These are phyloP conservation scores for Cynodonichthys magdalenae DNA, from an alignment of 2,797 vertebrate genomes.

Conservation along the genomic window DNA sequence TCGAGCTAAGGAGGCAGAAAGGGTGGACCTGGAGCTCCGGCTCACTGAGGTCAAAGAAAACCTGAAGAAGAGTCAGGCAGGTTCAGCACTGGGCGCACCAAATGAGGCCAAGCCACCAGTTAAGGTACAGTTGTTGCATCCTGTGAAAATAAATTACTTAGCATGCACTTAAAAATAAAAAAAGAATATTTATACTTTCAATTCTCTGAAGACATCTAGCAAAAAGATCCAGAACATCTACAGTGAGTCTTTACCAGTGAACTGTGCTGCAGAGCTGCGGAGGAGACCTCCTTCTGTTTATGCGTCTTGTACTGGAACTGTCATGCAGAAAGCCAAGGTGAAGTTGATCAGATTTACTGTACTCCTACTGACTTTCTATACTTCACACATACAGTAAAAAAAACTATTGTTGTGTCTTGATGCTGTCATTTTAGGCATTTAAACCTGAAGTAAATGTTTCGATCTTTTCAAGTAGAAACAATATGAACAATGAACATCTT, in stretches of 20 bases:
- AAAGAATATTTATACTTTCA: background rate
- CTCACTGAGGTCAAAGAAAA: constrained; percentile 89
- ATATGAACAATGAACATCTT: too few relatives aligned
- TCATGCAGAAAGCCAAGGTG: constrained; percentile 95
- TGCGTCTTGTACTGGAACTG: constrained; percentile 84
- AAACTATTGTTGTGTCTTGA: background rate
- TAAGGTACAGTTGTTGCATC: constrained; percentile 70
- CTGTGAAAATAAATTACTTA: background rate
- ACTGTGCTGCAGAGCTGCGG: constrained; percentile 88
- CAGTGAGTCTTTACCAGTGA: constrained; percentile 86
- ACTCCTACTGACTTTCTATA: background rate
- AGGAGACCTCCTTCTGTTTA: constrained; percentile 87
- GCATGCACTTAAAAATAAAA: background rate
- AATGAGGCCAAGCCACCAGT: constrained; percentile 74
- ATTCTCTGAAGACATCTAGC: constrained; percentile 37
- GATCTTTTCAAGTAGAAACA: too few relatives aligned
- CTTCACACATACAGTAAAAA: constrained; percentile 3
- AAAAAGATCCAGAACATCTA: constrained; percentile 72
- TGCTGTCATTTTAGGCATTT: background rate
- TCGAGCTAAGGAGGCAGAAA: constrained; percentile 83
- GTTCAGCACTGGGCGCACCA: constrained; percentile 85
- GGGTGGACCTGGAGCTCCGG: constrained; percentile 89
- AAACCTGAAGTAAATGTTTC: background rate
- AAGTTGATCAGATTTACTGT: background rate
- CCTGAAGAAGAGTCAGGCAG: constrained; percentile 88